Evolutionary conservation across 2,113 vertebrate genomes (phyloP).

Genomic region (Alexandromys fortis): DNA sequence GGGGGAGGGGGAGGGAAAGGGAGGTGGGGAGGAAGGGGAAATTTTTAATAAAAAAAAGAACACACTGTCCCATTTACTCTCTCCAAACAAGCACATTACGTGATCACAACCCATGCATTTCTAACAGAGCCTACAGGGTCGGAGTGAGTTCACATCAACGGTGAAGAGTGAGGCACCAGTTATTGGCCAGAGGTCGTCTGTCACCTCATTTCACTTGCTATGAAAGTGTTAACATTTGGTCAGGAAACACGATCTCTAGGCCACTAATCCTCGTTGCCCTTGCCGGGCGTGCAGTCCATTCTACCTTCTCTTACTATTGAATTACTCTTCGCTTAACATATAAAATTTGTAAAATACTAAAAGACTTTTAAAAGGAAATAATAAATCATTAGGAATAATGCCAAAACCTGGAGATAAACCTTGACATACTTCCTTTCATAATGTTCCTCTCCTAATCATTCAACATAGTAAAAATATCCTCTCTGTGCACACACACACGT

Average conservation of each 20-base stretch:
- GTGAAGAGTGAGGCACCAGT: not conserved
- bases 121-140: not conserved
- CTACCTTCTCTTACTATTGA: not conserved
- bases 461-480: not conserved
- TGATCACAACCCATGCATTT: not conserved
- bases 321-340: not conserved
- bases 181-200: not conserved
- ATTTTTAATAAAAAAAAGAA: not conserved
- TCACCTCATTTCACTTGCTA: not conserved
- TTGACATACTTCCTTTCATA: not conserved
- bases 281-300: not conserved
- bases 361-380: conserved; percentile 19
- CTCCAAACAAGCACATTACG: not conserved
- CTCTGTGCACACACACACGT: not conserved
- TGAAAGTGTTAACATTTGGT: not conserved
- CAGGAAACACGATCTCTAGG: not conserved
- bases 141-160: not conserved
- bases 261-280: not conserved
- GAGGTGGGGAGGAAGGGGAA: no score
- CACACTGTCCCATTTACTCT: not conserved
- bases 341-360: conserved; percentile 6
- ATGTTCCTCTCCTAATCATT: not conserved
- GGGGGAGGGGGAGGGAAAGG: no score
- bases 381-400: not conserved
- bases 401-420: not conserved